A percentile compares a stretch with the other conserved stretches of the same genome.
These are phyloP conservation scores for Fukomys damarensis DNA, from an alignment of 2,113 vertebrate genomes.

Conservation along the genomic window DNA sequence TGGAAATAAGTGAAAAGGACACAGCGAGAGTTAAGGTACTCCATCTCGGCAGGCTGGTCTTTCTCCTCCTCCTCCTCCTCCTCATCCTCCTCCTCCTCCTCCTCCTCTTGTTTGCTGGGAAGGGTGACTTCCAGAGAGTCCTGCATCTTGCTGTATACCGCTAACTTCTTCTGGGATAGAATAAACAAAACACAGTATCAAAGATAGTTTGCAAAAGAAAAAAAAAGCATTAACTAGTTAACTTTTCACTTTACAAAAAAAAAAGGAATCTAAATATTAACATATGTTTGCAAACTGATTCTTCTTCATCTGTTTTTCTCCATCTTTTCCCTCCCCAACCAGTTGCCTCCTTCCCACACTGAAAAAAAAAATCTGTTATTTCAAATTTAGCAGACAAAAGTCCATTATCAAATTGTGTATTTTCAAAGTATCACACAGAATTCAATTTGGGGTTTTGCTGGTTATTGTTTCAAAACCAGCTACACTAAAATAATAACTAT, in stretches of 20 bases:
- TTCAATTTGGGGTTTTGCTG: neutral
- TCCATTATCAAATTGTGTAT: neutral
- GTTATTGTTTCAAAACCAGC: neutral
- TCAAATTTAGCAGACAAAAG: neutral
- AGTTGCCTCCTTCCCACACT: constrained; percentile 32
- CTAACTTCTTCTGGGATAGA: constrained; percentile 91
- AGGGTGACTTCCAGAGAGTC: constrained; percentile 92
- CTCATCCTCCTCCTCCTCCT: constrained; percentile 88
- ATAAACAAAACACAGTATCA: constrained; percentile 84
- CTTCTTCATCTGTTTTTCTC: constrained; percentile 52
- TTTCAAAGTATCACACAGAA: constrained; percentile 44
- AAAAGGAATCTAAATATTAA: constrained; percentile 70
- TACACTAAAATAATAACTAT: neutral
- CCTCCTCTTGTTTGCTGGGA: constrained; percentile 88
- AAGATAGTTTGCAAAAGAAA: constrained; percentile 66
- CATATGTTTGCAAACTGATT: constrained; percentile 72
- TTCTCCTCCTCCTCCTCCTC: constrained; percentile 89
- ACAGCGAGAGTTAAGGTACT: constrained; percentile 98
- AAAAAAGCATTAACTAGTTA: constrained; percentile 71
- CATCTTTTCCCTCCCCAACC: constrained; percentile 41
- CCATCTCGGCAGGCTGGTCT: constrained; percentile 94
- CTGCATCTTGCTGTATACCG: constrained; percentile 96
- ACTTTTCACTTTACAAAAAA: constrained; percentile 69
- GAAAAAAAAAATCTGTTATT: constrained; percentile 13
- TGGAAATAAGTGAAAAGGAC: constrained; percentile 99